Evolutionary conservation across 2,797 vertebrate genomes (phyloP).

Genomic region (Melanogrammus aeglefinus): DNA sequence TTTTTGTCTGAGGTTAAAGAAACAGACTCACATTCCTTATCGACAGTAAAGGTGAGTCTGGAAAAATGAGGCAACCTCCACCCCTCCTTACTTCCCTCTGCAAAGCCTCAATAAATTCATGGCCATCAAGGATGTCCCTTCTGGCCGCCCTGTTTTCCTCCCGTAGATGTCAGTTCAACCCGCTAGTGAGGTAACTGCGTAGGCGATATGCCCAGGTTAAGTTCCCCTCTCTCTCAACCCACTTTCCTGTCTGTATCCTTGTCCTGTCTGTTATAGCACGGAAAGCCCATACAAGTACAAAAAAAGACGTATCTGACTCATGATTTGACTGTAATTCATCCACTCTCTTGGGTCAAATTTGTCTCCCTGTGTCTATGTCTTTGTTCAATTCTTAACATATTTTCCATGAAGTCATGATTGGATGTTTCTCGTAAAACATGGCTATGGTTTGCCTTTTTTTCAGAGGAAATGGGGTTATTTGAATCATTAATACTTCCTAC

Average conservation of each 20-base stretch:
- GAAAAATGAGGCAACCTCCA: conserved; percentile 29
- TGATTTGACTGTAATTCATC: not conserved
- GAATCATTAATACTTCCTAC: no score
- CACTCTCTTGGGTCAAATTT: not conserved
- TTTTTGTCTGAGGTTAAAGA: conserved; percentile 32
- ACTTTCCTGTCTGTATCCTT: not conserved
- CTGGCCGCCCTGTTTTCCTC: conserved; percentile 60
- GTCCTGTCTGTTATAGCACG: no score
- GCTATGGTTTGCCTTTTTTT: not conserved
- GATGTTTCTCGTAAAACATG: no score
- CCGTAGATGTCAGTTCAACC: conserved; percentile 46
- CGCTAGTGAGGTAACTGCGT: not conserved
- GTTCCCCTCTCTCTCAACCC: not conserved
- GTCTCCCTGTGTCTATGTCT: no score
- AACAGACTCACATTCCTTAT: conserved; percentile 33
- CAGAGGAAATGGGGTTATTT: not conserved
- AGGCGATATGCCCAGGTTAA: not conserved
- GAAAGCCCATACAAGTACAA: no score
- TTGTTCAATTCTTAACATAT: no score
- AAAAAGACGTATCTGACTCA: no score
- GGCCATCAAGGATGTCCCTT: conserved; percentile 62
- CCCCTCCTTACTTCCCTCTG: conserved; percentile 37
- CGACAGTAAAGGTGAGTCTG: conserved; percentile 44
- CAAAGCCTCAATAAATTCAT: conserved; percentile 35
- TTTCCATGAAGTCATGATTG: no score